Evolutionary conservation across 2,113 vertebrate species (phyloP), one percentile per base, ranked within the genome.

Genomic region (Anguilla rostrata): DNA sequence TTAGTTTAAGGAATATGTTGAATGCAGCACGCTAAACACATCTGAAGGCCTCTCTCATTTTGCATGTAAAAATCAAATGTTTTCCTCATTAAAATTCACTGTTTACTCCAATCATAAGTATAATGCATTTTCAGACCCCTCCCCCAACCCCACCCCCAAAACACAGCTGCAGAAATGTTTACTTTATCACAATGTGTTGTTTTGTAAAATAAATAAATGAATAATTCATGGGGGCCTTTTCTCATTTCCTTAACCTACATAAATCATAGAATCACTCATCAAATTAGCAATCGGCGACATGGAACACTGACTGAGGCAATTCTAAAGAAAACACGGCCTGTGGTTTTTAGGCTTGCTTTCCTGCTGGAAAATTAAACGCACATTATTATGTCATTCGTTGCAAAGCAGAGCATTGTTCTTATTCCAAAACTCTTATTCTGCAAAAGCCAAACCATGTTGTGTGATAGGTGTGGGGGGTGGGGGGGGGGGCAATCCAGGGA

Each of bases 391-490:
- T 56, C 22, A 80, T 80, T 22, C 29, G 46, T 46, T 66, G 60
- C 40, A 79, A 87, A 79, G 80, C 20, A 26, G 39, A 63, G 39
- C 66, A 87, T 87, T 84, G 82, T 87, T 83, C 39, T 26, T 39
- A 22, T n/a, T 81, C 75, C 75, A 81, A 84, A 66, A 81, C n/a
- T 71, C 71, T 34, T 41, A 49, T 63, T 80, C 46, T 84, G 71
- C n/a, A 14, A 80, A 80, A 79, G 75, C 82, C 83, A 20, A 81
- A 11, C 39, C 56, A 53, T 53, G 49, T 53, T 53, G 49, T 53
- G 49, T 53, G 11, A 46, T 46, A 9, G 60, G 49, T 34, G 34
- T 43, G 57, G 26, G 81, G 14, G 5, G 40, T 26, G 34, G 2
- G 12, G 26, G 46, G 39, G 11, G 20, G 39, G 20, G 8, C 29